A percentile compares a stretch with the other conserved stretches of the same genome.
These are phyloP conservation scores for Trissoscelio sp. DNA, from an alignment of 2,888 invertebrate genomes.

Conservation along the genomic window DNA sequence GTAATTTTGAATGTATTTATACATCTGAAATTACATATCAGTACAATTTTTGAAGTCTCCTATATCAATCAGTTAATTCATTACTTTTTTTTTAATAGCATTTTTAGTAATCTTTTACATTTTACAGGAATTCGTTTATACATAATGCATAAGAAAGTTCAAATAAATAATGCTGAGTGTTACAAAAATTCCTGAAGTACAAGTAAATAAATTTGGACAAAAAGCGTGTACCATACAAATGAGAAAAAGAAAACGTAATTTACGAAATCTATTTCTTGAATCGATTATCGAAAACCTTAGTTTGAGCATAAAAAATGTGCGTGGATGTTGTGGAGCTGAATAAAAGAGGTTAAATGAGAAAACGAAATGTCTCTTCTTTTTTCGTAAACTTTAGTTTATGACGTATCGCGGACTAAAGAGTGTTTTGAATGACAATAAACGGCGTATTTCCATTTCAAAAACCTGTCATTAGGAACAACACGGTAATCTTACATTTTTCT, in stretches of 20 bases:
- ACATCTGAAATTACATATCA: neutral
- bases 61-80: too few relatives aligned
- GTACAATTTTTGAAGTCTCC: too few relatives aligned
- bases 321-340: constrained; percentile 35
- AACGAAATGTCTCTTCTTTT: constrained; percentile 41
- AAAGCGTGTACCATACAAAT: neutral
- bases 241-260: constrained; percentile 20
- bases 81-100: too few relatives aligned
- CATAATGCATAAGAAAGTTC: too few relatives aligned
- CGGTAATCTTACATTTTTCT: constrained; percentile 45
- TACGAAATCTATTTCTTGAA: constrained; percentile 37
- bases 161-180: too few relatives aligned
- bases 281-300: constrained; percentile 40
- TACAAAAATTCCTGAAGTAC: too few relatives aligned
- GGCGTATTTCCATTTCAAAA: constrained; percentile 53
- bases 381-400: constrained; percentile 51
- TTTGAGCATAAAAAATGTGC: constrained; percentile 41
- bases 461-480: constrained; percentile 42
- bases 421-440: constrained; percentile 62
- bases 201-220: constrained; percentile 7
- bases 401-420: constrained; percentile 35
- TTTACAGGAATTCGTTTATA: too few relatives aligned
- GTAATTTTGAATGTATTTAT: neutral
- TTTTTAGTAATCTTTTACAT: too few relatives aligned
- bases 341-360: constrained; percentile 52